Evolutionary conservation across 2,888 invertebrate species (phyloP).

Genomic region (Oscheius myriophilus): DNA sequence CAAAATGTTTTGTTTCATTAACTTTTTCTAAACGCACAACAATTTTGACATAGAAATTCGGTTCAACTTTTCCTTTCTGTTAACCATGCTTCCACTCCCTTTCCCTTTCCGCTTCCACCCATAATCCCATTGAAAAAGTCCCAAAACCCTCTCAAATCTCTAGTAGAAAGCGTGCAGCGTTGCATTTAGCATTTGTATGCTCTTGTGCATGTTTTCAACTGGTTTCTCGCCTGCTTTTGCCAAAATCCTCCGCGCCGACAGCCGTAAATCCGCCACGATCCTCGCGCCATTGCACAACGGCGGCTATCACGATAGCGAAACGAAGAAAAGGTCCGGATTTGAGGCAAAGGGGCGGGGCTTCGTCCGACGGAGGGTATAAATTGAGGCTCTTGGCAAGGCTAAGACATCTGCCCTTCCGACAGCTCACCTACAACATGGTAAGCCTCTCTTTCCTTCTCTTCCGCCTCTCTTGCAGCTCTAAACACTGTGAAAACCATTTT

Average conservation of each 20-base stretch:
- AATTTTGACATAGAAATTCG: too few species aligned
- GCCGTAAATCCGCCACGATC: conserved; percentile 24
- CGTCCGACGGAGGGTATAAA: conserved; percentile 12
- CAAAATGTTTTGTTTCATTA: too few species aligned
- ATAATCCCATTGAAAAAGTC: too few species aligned
- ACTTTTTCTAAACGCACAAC: too few species aligned
- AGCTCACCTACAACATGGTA: conserved; percentile 12
- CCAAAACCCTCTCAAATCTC: too few species aligned
- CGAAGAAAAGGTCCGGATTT: conserved; percentile 10
- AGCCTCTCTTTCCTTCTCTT: conserved; percentile 1
- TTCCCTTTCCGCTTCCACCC: too few species aligned
- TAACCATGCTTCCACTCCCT: too few species aligned
- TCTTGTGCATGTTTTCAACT: background rate
- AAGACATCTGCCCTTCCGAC: background rate
- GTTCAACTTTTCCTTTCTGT: too few species aligned
- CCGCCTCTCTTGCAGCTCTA: background rate
- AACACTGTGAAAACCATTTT: too few species aligned
- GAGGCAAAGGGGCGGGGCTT: conserved; percentile 13
- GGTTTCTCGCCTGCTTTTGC: conserved; percentile 22
- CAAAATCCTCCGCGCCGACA: conserved; percentile 18
- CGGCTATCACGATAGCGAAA: conserved; percentile 17
- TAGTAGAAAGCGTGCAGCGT: too few species aligned
- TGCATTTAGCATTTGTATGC: too few species aligned
- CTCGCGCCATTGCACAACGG: conserved; percentile 31
- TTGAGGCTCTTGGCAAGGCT: background rate